Evolutionary conservation across 2,113 vertebrate species (phyloP), one percentile per base, ranked within the genome.

Genomic region (Acanthochromis polyacanthus): DNA sequence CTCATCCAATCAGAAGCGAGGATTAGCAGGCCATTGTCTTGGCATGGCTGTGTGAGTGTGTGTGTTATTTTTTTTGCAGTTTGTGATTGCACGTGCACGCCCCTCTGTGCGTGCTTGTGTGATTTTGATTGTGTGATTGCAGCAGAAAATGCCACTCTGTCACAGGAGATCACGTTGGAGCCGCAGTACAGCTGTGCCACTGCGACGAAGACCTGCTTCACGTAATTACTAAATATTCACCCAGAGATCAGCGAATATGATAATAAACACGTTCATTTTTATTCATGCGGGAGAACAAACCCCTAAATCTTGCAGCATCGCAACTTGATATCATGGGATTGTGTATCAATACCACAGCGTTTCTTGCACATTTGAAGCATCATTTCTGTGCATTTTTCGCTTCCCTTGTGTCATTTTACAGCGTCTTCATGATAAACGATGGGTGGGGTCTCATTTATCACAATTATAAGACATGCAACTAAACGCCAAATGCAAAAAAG

Each of bases 11-110:
- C 91, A 92, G 78, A 75, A 56, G 59, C 84, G 23, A 83, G 89
- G 91, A 91, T 93, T 93, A 92, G 65, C 85, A 90, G 87, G 89
- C 91, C 88, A 91, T 92, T 93, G 92, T 93, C 80, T 90, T 91
- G 88, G 92, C 89, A 89, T 71, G 61, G 75, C 36, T 57, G 43
- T 70, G 53, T 23, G 16, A 30, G 76, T 45, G 38, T 55, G 46
- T 66, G 67, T 74, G 76, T 78, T 80, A 51, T 8, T 71, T 72
- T 72, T 8, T 71, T 72, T 64, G 69, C 61, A 40, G 56, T 19
- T 52, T 69, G 63, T 48, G 71, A 56, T 30, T 59, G 65, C 75
- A 50, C 30, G 3, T 30, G 30, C 30, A 30, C 30, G 30, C 30
- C 25, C 25, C 25, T 50, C 1, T 30, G 4, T n/a, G 32, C 45